phyloP scores from a whole-genome alignment of 2,797 vertebrate species.

The Myotis findleyi region DNA sequence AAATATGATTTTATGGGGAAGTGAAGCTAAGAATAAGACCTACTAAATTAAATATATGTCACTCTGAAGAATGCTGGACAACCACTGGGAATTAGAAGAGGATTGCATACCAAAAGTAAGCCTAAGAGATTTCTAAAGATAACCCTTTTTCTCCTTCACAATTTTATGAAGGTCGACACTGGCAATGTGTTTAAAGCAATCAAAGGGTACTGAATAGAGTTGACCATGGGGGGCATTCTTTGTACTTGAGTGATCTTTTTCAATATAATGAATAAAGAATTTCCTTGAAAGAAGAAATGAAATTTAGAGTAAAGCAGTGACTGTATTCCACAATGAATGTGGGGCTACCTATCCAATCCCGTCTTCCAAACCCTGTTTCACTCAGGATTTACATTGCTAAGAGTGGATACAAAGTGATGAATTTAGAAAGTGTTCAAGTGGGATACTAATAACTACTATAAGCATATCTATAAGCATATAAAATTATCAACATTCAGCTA shows the following conservation, averaged over 20 bases:
- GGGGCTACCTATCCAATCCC: neutral
- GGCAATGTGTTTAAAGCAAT: neutral
- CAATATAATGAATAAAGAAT: neutral
- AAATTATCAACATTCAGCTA: neutral
- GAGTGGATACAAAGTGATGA: neutral
- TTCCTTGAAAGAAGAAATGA: neutral
- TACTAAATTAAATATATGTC: neutral
- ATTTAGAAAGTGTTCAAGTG: neutral
- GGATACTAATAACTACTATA: neutral
- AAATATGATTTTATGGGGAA: neutral
- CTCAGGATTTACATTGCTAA: neutral
- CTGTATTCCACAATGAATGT: neutral
- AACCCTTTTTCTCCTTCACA: neutral
- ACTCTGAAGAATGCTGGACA: neutral
- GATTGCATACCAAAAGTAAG: neutral
- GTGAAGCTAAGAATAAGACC: neutral
- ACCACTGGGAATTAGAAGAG: neutral
- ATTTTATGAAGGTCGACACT: neutral
- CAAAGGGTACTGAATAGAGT: neutral
- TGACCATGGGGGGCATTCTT: neutral
- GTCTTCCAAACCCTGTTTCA: neutral
- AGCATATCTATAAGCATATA: neutral
- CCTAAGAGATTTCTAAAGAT: neutral
- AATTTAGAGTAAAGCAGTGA: slow-evolving; percentile 15
- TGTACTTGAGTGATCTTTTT: neutral